Evolutionary conservation across 2,797 vertebrate species (phyloP).

Genomic region (Urophycis tenuis): DNA sequence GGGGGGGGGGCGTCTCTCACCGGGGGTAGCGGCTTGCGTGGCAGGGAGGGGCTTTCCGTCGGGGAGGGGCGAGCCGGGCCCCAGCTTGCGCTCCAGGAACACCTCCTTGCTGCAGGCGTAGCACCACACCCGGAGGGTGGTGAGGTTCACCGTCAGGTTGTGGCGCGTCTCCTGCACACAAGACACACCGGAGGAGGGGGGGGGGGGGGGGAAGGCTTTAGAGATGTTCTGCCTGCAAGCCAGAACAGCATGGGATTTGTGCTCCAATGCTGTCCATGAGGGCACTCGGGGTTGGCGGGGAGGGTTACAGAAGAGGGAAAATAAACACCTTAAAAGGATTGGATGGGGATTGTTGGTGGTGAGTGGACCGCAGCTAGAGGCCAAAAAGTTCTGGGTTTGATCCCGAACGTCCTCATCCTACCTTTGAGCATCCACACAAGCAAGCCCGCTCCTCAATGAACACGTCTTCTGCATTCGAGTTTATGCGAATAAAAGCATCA

Average conservation of each 20-base stretch:
- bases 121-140: constrained; percentile 96
- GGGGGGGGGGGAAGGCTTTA: neutral
- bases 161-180: constrained; percentile 82
- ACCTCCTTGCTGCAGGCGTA: constrained; percentile 97
- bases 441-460: neutral
- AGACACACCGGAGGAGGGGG: too few relatives aligned
- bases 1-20: constrained; percentile 38
- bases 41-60: constrained; percentile 69
- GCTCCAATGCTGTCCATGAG: neutral
- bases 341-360: neutral
- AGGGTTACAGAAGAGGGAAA: neutral
- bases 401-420: neutral
- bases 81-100: constrained; percentile 90
- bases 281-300: neutral
- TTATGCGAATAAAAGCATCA: neutral
- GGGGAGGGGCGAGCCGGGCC: constrained; percentile 68
- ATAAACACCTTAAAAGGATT: too few relatives aligned
- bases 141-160: constrained; percentile 96
- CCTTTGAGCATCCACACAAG: neutral
- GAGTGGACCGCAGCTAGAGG: neutral
- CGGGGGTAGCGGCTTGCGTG: constrained; percentile 64
- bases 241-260: neutral
- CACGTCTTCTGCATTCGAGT: neutral
- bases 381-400: neutral
- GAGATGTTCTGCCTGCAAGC: neutral